Evolutionary conservation across 1,140 invertebrate species (phyloP).

Genomic region (Sweltsa coloradensis): DNA sequence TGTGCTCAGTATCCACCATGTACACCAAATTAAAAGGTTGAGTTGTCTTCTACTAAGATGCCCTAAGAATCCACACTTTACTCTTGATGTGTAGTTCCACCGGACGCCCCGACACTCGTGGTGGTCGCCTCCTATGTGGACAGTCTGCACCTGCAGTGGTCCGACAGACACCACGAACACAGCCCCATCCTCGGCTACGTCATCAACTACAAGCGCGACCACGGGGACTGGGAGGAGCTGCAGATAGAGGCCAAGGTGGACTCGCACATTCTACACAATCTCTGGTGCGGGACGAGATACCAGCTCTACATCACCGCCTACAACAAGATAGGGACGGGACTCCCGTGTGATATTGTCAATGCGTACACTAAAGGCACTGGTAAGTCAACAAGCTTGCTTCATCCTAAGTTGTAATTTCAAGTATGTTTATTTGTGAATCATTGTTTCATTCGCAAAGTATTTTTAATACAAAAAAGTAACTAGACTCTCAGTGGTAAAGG

Average conservation of each 20-base stretch:
- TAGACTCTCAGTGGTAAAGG: too few species aligned
- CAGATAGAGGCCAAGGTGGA: conserved; percentile 66
- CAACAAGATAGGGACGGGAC: conserved; percentile 76
- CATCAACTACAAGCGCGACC: conserved; percentile 77
- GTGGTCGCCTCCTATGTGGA: conserved; percentile 59
- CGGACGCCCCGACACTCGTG: conserved; percentile 47
- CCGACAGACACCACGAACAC: conserved; percentile 52
- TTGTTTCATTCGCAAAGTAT: too few species aligned
- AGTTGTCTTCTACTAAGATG: too few species aligned
- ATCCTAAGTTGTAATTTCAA: not conserved
- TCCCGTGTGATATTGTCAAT: conserved; percentile 75
- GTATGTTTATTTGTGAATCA: not conserved
- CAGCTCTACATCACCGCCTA: conserved; percentile 79
- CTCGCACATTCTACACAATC: conserved; percentile 59
- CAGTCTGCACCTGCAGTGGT: conserved; percentile 52
- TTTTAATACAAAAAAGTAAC: too few species aligned
- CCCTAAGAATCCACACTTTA: too few species aligned
- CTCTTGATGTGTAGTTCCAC: conserved; percentile 47
- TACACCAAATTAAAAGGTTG: too few species aligned
- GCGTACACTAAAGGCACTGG: conserved; percentile 70
- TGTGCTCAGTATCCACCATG: too few species aligned
- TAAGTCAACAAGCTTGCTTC: conserved; percentile 21
- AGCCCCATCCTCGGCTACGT: conserved; percentile 64
- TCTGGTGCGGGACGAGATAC: conserved; percentile 81
- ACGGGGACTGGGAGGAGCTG: conserved; percentile 77